Evolutionary conservation across 2,888 invertebrate genomes (phyloP).

Genomic region (Eupithecia pulchellata): DNA sequence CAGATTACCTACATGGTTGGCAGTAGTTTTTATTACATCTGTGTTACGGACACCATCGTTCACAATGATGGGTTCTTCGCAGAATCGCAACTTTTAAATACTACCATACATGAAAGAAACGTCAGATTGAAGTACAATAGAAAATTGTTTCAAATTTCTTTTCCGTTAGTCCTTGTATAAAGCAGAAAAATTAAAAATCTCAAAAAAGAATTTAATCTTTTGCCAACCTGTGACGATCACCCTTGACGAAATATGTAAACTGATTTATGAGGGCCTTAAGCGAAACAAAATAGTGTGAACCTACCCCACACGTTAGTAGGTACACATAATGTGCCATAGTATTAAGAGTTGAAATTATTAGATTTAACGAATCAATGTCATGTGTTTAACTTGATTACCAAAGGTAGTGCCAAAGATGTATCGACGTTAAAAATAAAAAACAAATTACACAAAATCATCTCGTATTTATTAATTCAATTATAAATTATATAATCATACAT

Average conservation of each 20-base stretch:
- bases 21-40: too few relatives aligned
- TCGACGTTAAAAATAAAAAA: slow-evolving; percentile 46
- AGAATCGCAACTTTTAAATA: too few relatives aligned
- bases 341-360: slow-evolving; percentile 20
- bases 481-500: slow-evolving; percentile 21
- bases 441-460: slow-evolving; percentile 29
- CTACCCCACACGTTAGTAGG: neutral
- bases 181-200: too few relatives aligned
- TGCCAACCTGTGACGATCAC: too few relatives aligned
- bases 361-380: slow-evolving; percentile 21
- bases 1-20: too few relatives aligned
- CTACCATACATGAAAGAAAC: too few relatives aligned
- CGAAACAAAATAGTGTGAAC: neutral
- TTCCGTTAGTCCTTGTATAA: too few relatives aligned
- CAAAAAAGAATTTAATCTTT: too few relatives aligned
- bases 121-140: too few relatives aligned
- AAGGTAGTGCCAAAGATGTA: slow-evolving; percentile 53
- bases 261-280: neutral
- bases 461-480: slow-evolving; percentile 37
- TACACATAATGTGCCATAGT: slow-evolving; percentile 13
- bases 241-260: neutral
- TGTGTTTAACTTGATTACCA: slow-evolving; percentile 34
- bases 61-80: too few relatives aligned
- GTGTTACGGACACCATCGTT: too few relatives aligned
- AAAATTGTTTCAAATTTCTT: too few relatives aligned